A percentile compares a stretch with the other conserved stretches of the same genome.
phyloP scores from a whole-genome alignment of 2,888 invertebrate genomes.

The Agonum fuliginosum region DNA sequence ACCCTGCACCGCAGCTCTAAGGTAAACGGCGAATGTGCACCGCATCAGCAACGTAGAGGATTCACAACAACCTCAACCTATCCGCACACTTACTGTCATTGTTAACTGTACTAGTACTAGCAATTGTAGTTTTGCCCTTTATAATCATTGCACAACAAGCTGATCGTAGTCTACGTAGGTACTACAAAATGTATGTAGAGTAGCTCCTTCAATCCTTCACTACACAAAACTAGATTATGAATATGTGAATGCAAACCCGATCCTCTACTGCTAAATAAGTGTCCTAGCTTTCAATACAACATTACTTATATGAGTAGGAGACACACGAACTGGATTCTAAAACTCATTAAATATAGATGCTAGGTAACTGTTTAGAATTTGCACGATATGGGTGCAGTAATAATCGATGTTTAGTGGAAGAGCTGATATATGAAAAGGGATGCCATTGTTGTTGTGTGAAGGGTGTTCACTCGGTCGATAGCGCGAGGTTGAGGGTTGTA shows the following conservation, averaged over 20 bases:
- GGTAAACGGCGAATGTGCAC: slow-evolving; percentile 55
- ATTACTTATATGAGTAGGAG: not conserved
- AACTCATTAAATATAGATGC: no score
- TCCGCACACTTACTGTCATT: not conserved
- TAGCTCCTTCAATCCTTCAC: slow-evolving; percentile 15
- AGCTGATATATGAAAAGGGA: not conserved
- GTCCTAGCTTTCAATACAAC: slow-evolving; percentile 8
- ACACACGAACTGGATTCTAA: no score
- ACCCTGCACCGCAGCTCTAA: slow-evolving; percentile 44
- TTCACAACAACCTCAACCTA: not conserved
- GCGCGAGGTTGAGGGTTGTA: slow-evolving; percentile 28
- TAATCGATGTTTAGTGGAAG: slow-evolving; percentile 2
- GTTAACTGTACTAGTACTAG: not conserved
- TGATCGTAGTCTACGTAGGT: not conserved
- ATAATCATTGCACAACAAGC: slow-evolving; percentile 25
- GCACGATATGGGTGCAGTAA: not conserved
- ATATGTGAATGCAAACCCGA: slow-evolving; percentile 11
- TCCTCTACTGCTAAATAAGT: slow-evolving; percentile 11
- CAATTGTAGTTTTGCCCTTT: not conserved
- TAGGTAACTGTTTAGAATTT: not conserved
- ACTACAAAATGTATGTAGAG: slow-evolving; percentile 4
- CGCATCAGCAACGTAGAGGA: slow-evolving; percentile 50
- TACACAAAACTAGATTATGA: not conserved
- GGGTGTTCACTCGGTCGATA: slow-evolving; percentile 49
- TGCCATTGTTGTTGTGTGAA: slow-evolving; percentile 49